Base-by-base conservation (phyloP, 2,797 vertebrate species). In the Chelmon rostratus region DNA sequence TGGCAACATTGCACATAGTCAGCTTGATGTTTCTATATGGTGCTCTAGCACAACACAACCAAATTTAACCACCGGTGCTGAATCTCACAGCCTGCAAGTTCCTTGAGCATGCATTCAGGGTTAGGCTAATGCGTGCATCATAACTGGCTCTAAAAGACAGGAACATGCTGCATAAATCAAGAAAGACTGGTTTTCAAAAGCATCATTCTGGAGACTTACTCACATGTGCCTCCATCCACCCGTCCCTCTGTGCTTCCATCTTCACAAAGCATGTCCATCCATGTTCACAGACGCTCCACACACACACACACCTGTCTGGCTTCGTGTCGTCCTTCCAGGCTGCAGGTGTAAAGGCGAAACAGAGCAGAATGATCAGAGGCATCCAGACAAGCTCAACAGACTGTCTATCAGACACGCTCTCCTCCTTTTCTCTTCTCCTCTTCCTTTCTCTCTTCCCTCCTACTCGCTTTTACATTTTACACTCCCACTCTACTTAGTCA, bases 401-500 rank as follows among this genome's bases (percentile, higher is more conserved):
- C 90, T 77, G 87, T 82, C 80, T 83, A 11, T 80, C 78, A 87
- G 84, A 92, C 85, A 82, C 83, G 42, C 88, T 92, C 91, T 93
- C 88, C 87, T 92, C 89, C 89, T 90, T 87, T 79, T 89, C 81
- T 91, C 80, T 84, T 85, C 81, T 82, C 79, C 74, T 85, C 81
- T 81, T 70, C 81, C 74, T 83, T 79, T 89, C 89, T 90, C 82
- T 90, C 61, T 74, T 83, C 86, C 90, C 93, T 93, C 91, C 91
- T 82, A 91, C 92, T 90, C 81, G 57, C 82, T 59, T 91, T 91
- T 91, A 88, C 87, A 92, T 93, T 92, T 91, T 84, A 89, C 90
- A 91, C 93, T 87, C 91, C 90, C 91, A 92, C 92, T 92, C 90
- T 83, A 59, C 86, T 91, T 89, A 89, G 86, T 88, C 88, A 90